phyloP scores from a whole-genome alignment of 2,797 vertebrate genomes.

The Gallinago nigripennis region DNA sequence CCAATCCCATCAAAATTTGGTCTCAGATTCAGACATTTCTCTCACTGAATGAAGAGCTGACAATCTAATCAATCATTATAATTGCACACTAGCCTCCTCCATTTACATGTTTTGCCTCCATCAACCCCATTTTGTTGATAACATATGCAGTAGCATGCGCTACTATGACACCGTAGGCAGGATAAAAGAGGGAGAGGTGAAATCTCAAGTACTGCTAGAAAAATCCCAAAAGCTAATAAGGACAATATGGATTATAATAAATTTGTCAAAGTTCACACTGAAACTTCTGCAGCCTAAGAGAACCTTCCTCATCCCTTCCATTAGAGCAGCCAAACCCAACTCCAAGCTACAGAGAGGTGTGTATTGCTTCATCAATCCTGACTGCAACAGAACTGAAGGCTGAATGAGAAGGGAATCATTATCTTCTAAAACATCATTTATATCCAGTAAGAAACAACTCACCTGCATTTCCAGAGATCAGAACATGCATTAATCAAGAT shows the following conservation, averaged over 20 bases:
- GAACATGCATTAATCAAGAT: neutral
- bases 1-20: neutral
- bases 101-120: neutral
- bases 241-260: neutral
- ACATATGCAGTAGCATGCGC: neutral
- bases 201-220: neutral
- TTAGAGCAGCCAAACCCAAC: neutral
- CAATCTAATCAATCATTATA: neutral
- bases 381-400: neutral
- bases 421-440: neutral
- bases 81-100: neutral
- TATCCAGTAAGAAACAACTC: neutral
- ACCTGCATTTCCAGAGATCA: neutral
- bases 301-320: neutral
- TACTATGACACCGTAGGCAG: neutral
- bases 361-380: neutral
- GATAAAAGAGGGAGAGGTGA: neutral
- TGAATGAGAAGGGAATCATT: neutral
- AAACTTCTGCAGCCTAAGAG: neutral
- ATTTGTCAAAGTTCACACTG: neutral
- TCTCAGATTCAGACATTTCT: neutral
- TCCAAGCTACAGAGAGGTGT: neutral
- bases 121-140: neutral
- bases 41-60: neutral
- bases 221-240: accelerated